A percentile compares a stretch with the other conserved stretches of the same genome.
Evolutionary conservation across 2,113 vertebrate species (phyloP).

Genomic region (Cinclus mexicanus): DNA sequence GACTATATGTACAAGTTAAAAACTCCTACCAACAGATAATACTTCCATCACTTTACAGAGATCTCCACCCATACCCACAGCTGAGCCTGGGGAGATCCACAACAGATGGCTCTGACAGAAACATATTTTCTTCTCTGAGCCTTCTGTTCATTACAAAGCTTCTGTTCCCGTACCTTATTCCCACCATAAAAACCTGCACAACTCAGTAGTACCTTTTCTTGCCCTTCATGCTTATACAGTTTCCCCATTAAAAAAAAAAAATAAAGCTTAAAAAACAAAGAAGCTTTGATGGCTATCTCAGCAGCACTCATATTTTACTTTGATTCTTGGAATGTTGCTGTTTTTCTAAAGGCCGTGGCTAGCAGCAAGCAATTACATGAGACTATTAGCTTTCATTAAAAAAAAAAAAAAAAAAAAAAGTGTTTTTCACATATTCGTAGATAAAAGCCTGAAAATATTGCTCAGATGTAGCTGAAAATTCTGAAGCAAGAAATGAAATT

Average conservation of each 20-base stretch:
- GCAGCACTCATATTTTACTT: background rate
- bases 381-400: background rate
- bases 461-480: background rate
- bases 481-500: background rate
- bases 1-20: background rate
- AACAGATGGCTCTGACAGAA: conserved; percentile 61
- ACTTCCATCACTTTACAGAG: background rate
- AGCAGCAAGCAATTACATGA: background rate
- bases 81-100: conserved; percentile 44
- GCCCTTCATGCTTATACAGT: background rate
- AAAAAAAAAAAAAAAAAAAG: background rate
- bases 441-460: background rate
- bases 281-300: background rate
- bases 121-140: conserved; percentile 55
- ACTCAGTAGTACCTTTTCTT: background rate
- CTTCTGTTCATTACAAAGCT: conserved; percentile 56
- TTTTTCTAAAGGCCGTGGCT: background rate
- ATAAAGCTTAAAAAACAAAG: background rate
- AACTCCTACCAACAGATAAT: background rate
- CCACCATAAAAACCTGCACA: background rate
- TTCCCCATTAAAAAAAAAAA: background rate
- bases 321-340: background rate
- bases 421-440: background rate
- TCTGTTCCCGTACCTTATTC: conserved; percentile 42
- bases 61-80: conserved; percentile 20